Percentiles rank a stretch among this genome's conserved stretches.
phyloP scores from a whole-genome alignment of 2,797 vertebrate species.

The Phataginus tricuspis region DNA sequence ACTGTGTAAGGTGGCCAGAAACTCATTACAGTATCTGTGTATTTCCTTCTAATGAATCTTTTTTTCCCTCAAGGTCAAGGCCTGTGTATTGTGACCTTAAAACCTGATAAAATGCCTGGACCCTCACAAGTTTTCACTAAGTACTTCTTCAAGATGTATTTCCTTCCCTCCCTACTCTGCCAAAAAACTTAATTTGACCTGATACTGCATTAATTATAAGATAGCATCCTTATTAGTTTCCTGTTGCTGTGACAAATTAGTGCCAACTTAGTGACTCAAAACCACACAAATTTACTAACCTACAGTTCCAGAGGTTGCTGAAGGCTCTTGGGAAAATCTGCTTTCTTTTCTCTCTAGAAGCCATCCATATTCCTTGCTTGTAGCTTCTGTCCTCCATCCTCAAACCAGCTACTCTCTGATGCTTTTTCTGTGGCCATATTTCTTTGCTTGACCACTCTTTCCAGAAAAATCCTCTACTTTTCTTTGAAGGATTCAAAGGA shows the following conservation, averaged over 20 bases:
- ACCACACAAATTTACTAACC: background rate
- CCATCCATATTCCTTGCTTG: background rate
- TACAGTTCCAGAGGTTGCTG: background rate
- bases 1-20: background rate
- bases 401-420: background rate
- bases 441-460: background rate
- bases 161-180: background rate
- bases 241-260: background rate
- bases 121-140: background rate
- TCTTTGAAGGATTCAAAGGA: background rate
- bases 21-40: background rate
- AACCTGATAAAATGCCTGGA: background rate
- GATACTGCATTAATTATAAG: background rate
- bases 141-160: background rate
- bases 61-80: background rate
- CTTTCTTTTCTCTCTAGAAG: background rate
- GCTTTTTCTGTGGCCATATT: background rate
- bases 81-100: background rate
- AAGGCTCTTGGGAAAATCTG: background rate
- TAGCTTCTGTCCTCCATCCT: background rate
- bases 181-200: background rate
- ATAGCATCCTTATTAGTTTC: background rate
- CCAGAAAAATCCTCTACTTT: background rate
- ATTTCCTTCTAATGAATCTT: background rate
- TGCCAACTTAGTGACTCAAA: background rate